Evolutionary conservation across 2,113 vertebrate species (phyloP).

Genomic region (Corythornis madagascariensis): DNA sequence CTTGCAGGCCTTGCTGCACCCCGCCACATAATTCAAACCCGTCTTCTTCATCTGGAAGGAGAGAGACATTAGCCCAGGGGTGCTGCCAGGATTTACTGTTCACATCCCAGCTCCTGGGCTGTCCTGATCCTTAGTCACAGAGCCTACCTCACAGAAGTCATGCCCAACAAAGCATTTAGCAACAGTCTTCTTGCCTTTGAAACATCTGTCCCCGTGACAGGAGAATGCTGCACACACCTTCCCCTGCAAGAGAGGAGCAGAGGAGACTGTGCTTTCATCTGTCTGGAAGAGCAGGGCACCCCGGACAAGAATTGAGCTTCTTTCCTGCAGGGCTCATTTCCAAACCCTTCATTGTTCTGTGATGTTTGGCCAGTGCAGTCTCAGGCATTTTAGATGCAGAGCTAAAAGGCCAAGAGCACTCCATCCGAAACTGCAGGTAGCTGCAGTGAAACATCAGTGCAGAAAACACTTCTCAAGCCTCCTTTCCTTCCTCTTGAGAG

Average conservation of each 20-base stretch:
- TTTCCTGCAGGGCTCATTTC: fast-evolving
- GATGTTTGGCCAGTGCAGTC: neutral
- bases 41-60: constrained; percentile 77
- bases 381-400: neutral
- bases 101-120: neutral
- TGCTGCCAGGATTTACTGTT: no score
- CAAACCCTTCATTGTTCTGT: neutral
- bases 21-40: constrained; percentile 51
- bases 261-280: neutral
- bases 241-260: constrained; percentile 53
- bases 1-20: constrained; percentile 75
- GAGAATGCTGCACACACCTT: constrained; percentile 76
- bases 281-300: neutral
- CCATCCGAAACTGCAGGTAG: neutral
- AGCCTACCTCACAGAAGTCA: constrained; percentile 80
- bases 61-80: neutral
- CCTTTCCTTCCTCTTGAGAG: constrained; percentile 1
- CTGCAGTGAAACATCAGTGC: neutral
- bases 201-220: constrained; percentile 65
- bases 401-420: neutral
- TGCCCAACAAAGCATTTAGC: constrained; percentile 38
- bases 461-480: neutral
- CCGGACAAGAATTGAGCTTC: neutral
- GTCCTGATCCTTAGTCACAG: neutral
- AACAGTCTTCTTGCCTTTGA: constrained; percentile 43